Percentiles rank a stretch among this genome's conserved stretches.
Evolutionary conservation across 2,113 vertebrate species (phyloP).

Genomic region (Cyanistes caeruleus): DNA sequence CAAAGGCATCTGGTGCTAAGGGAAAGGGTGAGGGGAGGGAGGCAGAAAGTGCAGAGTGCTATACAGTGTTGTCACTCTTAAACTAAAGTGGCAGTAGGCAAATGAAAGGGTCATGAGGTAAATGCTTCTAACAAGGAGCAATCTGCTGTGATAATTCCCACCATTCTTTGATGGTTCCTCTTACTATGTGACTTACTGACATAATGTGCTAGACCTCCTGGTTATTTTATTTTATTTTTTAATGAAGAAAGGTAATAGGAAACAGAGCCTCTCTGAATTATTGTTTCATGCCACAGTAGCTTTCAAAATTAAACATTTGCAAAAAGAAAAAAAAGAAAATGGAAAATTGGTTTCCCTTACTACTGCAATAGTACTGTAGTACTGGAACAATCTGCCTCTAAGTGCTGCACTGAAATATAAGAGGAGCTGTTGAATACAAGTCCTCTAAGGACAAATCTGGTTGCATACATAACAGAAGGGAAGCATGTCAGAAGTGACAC

Average conservation of each 20-base stretch:
- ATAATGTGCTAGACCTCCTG: constrained; percentile 69
- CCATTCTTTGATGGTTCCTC: constrained; percentile 71
- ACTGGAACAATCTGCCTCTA: neutral
- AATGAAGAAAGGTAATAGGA: constrained; percentile 63
- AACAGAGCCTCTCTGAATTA: neutral
- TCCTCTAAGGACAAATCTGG: neutral
- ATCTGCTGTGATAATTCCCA: constrained; percentile 73
- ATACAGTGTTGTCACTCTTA: constrained; percentile 68
- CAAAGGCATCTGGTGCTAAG: constrained; percentile 76
- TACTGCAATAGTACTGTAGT: neutral
- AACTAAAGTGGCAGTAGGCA: constrained; percentile 68
- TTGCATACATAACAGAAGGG: neutral
- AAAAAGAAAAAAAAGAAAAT: neutral
- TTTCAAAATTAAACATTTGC: neutral
- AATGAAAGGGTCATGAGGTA: constrained; percentile 65
- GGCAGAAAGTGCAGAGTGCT: constrained; percentile 15
- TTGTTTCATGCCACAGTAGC: neutral
- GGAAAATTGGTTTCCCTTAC: neutral
- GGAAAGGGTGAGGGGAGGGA: constrained; percentile 9
- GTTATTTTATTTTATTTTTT: constrained; percentile 57
- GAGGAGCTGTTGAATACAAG: neutral
- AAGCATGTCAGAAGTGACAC: neutral
- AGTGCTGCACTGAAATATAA: neutral
- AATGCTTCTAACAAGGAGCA: constrained; percentile 66
- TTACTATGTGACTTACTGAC: constrained; percentile 69